Percentiles rank a stretch among this genome's conserved stretches.
These are phyloP conservation scores for Illadopsis cleaveri DNA, from an alignment of 2,113 vertebrate genomes.

Conservation along the genomic window DNA sequence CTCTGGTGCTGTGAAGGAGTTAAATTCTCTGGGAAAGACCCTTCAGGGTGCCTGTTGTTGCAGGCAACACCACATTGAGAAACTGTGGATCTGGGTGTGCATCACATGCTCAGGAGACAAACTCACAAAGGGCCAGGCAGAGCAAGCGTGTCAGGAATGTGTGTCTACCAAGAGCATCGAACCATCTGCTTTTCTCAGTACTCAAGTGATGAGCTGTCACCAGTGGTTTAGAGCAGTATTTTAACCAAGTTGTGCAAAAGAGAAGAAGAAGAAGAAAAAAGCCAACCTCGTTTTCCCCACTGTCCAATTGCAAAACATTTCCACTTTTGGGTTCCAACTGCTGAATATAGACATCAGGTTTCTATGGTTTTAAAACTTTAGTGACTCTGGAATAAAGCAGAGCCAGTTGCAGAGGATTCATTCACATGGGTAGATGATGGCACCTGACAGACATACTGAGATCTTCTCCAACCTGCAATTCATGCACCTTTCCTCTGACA, in stretches of 20 bases:
- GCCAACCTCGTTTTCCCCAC: background rate
- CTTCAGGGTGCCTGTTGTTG: background rate
- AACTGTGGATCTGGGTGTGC: background rate
- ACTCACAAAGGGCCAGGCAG: background rate
- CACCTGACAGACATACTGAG: background rate
- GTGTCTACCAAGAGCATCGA: background rate
- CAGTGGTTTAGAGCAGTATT: slow-evolving; percentile 12
- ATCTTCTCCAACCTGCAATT: background rate
- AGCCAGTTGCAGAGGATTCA: background rate
- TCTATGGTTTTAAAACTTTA: slow-evolving; percentile 20
- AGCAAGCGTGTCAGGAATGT: background rate
- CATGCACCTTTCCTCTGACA: background rate
- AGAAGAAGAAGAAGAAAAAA: background rate
- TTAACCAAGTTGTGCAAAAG: slow-evolving; percentile 7
- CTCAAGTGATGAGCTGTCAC: background rate
- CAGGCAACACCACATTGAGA: background rate
- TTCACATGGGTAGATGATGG: background rate
- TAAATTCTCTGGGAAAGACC: background rate
- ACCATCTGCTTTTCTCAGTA: slow-evolving; percentile 10
- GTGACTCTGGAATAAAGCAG: background rate
- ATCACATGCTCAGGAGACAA: background rate
- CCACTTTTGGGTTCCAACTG: background rate
- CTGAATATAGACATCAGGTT: background rate
- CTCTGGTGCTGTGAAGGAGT: background rate
- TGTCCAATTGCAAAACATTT: slow-evolving; percentile 21